These are phyloP conservation scores for Lepus townsendii DNA, from an alignment of 2,797 vertebrate species.

Conservation along the genomic window DNA sequence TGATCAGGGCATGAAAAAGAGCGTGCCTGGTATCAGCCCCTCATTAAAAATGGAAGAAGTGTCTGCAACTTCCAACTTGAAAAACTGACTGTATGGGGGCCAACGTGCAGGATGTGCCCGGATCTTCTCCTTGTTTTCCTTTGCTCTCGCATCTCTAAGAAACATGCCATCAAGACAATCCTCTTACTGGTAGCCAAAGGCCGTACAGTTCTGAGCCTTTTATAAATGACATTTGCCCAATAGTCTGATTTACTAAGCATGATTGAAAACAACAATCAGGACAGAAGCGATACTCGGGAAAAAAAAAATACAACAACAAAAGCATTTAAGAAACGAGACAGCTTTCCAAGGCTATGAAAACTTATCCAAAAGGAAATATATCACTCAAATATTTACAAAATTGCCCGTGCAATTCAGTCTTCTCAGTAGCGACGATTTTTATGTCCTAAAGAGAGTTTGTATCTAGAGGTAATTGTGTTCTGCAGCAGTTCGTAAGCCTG, in stretches of 20 bases:
- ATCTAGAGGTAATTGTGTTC: slow-evolving; percentile 82
- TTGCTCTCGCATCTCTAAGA: slow-evolving; percentile 44
- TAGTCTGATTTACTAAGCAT: slow-evolving; percentile 64
- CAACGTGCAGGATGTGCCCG: not conserved
- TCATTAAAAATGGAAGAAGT: slow-evolving; percentile 63
- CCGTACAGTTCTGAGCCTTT: slow-evolving; percentile 47
- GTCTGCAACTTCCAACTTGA: slow-evolving; percentile 1
- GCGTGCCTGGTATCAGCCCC: not conserved
- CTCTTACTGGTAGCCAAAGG: slow-evolving; percentile 46
- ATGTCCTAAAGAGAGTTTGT: slow-evolving; percentile 73
- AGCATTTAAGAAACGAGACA: slow-evolving; percentile 77
- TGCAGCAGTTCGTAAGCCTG: slow-evolving; percentile 56
- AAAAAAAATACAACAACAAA: slow-evolving; percentile 61
- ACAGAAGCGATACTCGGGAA: slow-evolving; percentile 39
- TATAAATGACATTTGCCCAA: slow-evolving; percentile 73
- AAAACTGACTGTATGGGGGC: not conserved
- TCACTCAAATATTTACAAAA: slow-evolving; percentile 79
- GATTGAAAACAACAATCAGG: slow-evolving; percentile 67
- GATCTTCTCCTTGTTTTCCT: not conserved
- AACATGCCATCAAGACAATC: slow-evolving; percentile 3
- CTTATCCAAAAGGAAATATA: slow-evolving; percentile 72
- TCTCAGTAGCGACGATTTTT: slow-evolving; percentile 75
- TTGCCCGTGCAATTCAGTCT: slow-evolving; percentile 65
- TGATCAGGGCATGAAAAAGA: not conserved
- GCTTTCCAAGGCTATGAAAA: slow-evolving; percentile 78